Evolutionary conservation across 2,888 invertebrate genomes (phyloP), one percentile per base, ranked within the genome.

Genomic region (Acholoe squamosa): DNA sequence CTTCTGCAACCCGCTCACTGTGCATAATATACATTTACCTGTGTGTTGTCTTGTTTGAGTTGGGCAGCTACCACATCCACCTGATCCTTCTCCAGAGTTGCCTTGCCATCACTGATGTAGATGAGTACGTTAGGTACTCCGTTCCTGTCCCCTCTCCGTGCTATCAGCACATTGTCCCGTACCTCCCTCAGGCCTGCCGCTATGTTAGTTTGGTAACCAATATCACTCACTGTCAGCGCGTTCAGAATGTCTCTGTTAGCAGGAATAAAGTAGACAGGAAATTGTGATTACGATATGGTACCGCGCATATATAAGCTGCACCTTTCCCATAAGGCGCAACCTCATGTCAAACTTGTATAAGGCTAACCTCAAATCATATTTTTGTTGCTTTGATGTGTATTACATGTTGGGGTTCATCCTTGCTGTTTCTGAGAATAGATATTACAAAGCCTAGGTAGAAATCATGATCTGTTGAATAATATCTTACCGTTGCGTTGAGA

Each of bases 151-250:
- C 90, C 91, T 31, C 84, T 31, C 5, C n/a, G n/a, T 1, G 67
- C 67, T 5, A 25, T n/a, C 67, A 91, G 90, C 16, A 91, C 91
- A 33, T 86, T 56, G 25, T 77, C 67, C 0, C 56, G 28, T 34
- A 84, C 91, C 31, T 33, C 61, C 31, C 86, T 61, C 25, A 93
- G 56, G 7, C 71, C 92, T 12, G 54, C 77, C 5, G 92, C 89
- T 52, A 92, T 92, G 90, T 93, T 89, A 12, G 92, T 92, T 25
- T 86, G 89, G 19, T 84, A 51, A 22, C 89, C 90, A 43, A 93
- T 84, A 22, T 91, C 89, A 89, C 56, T 89, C 77, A 93, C 90
- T 43, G 61, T 43, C 31, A 93, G 51, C 54, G 92, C 92, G 67
- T 93, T 93, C 51, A 91, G 77, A 67, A 93, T 86, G 90, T 93